Evolutionary conservation across 1,140 invertebrate genomes (phyloP).

Genomic region (Orussus abietinus): DNA sequence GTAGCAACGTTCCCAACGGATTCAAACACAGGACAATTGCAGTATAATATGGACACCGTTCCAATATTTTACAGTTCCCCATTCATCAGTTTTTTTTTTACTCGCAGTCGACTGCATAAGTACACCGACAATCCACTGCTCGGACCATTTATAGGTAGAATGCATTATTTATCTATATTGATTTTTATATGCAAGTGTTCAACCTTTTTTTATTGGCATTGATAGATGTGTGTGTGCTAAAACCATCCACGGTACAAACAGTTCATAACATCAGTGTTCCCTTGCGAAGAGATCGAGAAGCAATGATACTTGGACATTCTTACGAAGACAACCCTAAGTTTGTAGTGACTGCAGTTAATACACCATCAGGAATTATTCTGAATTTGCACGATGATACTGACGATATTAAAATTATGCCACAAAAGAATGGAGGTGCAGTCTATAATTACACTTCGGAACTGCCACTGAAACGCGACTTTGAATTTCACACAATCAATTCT

Average conservation of each 20-base stretch:
- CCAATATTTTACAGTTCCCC: conserved; percentile 31
- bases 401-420: conserved; percentile 34
- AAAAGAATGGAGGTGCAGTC: conserved; percentile 30
- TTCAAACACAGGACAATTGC: conserved; percentile 29
- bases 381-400: conserved; percentile 42
- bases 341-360: conserved; percentile 32
- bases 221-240: conserved; percentile 42
- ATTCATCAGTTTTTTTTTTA: conserved; percentile 36
- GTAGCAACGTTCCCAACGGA: conserved; percentile 38
- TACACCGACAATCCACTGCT: conserved; percentile 38
- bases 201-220: conserved; percentile 13
- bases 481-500: conserved; percentile 35
- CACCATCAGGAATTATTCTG: conserved; percentile 29
- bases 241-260: conserved; percentile 30
- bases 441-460: conserved; percentile 38
- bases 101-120: conserved; percentile 41
- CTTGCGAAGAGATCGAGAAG: conserved; percentile 30
- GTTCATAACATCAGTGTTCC: conserved; percentile 35
- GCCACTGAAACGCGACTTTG: conserved; percentile 31
- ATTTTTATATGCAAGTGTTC: neutral
- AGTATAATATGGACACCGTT: conserved; percentile 35
- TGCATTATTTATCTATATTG: neutral
- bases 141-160: conserved; percentile 38
- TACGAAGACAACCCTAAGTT: conserved; percentile 43
- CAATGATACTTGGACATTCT: conserved; percentile 42